Percentiles rank a stretch among this genome's conserved stretches.
Conservation (phyloP, 2,888 invertebrate genomes). For the Andrena flavipes region DNA sequence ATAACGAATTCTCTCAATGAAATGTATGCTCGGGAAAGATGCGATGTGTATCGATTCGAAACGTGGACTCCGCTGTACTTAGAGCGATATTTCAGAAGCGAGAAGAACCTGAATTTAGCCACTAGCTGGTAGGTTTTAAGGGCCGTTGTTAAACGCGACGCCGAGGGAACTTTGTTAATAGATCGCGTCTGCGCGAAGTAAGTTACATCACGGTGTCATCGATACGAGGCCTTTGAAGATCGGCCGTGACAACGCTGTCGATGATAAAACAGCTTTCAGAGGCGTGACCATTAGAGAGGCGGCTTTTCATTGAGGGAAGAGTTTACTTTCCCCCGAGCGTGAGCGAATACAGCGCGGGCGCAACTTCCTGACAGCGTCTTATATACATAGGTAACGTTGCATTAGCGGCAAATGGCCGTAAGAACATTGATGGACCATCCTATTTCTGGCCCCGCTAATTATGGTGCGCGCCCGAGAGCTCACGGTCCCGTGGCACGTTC, state of each 20-base stretch:
- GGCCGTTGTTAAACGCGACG: slow-evolving; percentile 15
- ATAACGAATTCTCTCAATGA: not conserved
- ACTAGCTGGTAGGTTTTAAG: not conserved
- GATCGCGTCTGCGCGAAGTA: slow-evolving; percentile 29
- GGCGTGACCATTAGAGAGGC: slow-evolving; percentile 57
- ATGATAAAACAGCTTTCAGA: slow-evolving; percentile 53
- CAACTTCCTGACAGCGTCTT: slow-evolving; percentile 63
- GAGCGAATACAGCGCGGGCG: slow-evolving; percentile 49
- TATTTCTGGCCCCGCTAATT: slow-evolving; percentile 60
- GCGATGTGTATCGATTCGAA: not conserved
- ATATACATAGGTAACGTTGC: slow-evolving; percentile 59
- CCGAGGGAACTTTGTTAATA: slow-evolving; percentile 35
- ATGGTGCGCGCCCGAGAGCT: slow-evolving; percentile 44
- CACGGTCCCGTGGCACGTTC: slow-evolving; percentile 45
- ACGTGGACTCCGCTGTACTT: not conserved
- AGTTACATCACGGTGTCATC: slow-evolving; percentile 48
- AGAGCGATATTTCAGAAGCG: not conserved
- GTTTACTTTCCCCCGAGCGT: slow-evolving; percentile 56
- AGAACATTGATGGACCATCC: slow-evolving; percentile 57
- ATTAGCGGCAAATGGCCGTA: slow-evolving; percentile 62
- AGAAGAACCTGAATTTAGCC: not conserved
- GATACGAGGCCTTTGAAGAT: slow-evolving; percentile 56
- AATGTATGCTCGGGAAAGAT: not conserved
- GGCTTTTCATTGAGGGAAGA: slow-evolving; percentile 61
- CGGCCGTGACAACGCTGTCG: slow-evolving; percentile 55